These are phyloP conservation scores for Boulengeromyrus knoepffleri DNA, from an alignment of 2,113 vertebrate species.

Conservation along the genomic window DNA sequence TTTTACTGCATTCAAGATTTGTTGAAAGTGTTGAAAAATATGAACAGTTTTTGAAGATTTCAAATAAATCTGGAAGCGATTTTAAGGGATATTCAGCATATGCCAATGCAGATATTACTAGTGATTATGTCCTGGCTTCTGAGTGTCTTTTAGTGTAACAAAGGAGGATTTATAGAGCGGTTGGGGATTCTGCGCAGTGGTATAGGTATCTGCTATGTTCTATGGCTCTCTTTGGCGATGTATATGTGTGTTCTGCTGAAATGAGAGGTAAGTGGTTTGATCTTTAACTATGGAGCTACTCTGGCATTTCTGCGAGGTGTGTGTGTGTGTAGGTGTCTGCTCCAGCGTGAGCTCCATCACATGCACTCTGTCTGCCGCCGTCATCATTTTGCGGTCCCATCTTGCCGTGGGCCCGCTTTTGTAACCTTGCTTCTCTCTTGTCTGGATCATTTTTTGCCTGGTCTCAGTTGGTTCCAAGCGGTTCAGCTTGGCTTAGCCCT, in stretches of 20 bases:
- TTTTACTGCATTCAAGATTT: not conserved
- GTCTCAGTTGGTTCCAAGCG: not conserved
- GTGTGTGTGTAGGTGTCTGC: not conserved
- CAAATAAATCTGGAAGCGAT: not conserved
- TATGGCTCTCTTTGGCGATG: not conserved
- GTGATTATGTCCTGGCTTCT: not conserved
- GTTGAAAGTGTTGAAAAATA: not conserved
- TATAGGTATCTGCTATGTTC: not conserved
- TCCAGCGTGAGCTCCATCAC: not conserved
- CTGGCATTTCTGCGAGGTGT: not conserved
- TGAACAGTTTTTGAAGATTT: not conserved
- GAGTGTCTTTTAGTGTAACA: not conserved
- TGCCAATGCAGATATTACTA: not conserved
- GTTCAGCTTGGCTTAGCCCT: not conserved
- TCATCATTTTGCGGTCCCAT: not conserved
- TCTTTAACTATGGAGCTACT: not conserved
- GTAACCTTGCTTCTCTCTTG: not conserved
- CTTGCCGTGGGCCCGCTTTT: not conserved
- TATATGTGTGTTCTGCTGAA: not conserved
- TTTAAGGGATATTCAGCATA: not conserved
- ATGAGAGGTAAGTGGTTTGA: not conserved
- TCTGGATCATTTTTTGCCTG: not conserved
- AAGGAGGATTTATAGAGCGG: not conserved
- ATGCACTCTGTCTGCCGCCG: not conserved
- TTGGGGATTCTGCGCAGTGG: not conserved